Base-by-base conservation (phyloP, 2,797 vertebrate species). In the Peromyscus melanophrys region DNA sequence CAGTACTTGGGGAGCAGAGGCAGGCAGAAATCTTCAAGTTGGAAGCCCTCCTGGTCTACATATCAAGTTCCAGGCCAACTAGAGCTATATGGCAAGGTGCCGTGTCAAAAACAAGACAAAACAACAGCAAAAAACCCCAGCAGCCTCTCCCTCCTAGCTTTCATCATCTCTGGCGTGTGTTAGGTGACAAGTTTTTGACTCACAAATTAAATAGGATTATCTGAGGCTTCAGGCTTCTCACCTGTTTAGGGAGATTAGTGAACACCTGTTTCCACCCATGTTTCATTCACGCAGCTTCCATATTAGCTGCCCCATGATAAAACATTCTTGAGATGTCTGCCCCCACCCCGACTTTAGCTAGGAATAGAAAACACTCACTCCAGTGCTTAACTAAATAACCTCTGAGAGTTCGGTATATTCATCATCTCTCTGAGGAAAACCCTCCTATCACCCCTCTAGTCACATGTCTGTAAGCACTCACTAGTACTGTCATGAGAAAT, bases 191-290 rank as follows among this genome's bases (percentile, higher is more conserved):
- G 46, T 71, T 96, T 95, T 96, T 96, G 97, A 97, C 92, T 97
- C 97, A 96, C 65, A 78, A 95, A 89, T 95, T 84, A 63, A 96
- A 96, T 76, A 94, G 67, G 91, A 92, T 95, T 83, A 86, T 92
- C 67, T 93, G 71, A 65, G 84, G 55, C 9, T 63, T 91, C 80
- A 85, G 65, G 17, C 78, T 93, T 95, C 67, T 97, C 98, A 98
- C 92, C 97, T 97, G 97, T 96, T 96, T 96, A 69, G 82, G 96
- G 91, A 96, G 97, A 97, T 98, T 97, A 98, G 78, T 4, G 4
- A 88, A 90, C 98, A 98, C 89, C 97, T 98, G 97, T 96, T 97
- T 71, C 29, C 52, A 81, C n/a, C 65, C 61, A n/a, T 80, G 55
- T 90, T 96, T 94, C 55, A 37, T 80, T 90, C 67, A 71, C 89